These are phyloP conservation scores for Drosophila seclusa DNA, from an alignment of 2,888 invertebrate genomes.

Conservation along the genomic window DNA sequence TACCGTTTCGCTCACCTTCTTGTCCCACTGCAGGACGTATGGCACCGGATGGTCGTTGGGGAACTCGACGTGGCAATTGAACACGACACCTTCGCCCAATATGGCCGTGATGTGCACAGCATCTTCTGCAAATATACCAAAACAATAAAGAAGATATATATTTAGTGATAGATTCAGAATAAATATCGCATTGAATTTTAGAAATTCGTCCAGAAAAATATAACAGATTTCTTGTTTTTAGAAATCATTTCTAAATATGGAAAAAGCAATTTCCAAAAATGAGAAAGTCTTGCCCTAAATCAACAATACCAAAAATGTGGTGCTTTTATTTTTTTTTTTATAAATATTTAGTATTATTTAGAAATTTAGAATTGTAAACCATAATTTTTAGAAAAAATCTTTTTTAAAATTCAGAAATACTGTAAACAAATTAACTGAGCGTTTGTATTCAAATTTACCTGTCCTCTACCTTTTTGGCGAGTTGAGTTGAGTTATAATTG, in stretches of 20 bases:
- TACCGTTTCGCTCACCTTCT: constrained; percentile 99
- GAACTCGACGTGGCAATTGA: constrained; percentile 99
- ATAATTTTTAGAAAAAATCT: not conserved
- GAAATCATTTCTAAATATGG: no score
- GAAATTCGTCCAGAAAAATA: not conserved
- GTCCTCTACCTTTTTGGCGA: not conserved
- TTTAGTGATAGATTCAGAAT: not conserved
- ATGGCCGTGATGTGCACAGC: constrained; percentile 98
- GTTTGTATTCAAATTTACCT: no score
- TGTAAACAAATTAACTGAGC: no score
- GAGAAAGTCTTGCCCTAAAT: no score
- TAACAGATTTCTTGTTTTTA: not conserved
- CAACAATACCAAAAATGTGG: no score
- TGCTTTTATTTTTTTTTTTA: no score
- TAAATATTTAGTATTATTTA: no score
- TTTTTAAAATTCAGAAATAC: not conserved
- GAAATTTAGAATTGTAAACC: no score
- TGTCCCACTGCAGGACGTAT: constrained; percentile 99
- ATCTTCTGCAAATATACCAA: constrained; percentile 86
- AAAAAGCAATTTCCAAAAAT: no score
- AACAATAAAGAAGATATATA: not conserved
- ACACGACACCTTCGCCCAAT: constrained; percentile 97
- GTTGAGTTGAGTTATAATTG: not conserved
- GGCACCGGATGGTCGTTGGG: constrained; percentile 97
- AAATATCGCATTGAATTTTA: not conserved